These are phyloP conservation scores for Emydura subglobosa DNA, from an alignment of 2,113 vertebrate genomes.

Conservation along the genomic window DNA sequence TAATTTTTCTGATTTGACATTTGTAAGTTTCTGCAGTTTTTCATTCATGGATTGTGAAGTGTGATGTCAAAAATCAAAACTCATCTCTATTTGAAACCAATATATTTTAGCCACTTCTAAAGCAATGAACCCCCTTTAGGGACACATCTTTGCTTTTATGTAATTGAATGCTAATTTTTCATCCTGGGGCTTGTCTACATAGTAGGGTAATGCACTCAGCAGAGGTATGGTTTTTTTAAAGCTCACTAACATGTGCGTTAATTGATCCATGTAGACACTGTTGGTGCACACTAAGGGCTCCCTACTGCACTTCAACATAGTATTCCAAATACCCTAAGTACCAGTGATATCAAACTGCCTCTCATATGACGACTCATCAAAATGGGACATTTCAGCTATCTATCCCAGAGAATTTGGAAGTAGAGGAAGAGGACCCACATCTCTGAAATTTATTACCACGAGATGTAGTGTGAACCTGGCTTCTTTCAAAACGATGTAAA, in stretches of 20 bases:
- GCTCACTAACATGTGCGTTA: background rate
- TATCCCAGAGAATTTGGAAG: background rate
- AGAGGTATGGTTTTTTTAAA: background rate
- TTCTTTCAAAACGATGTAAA: background rate
- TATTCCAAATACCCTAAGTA: background rate
- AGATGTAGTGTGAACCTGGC: background rate
- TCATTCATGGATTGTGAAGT: background rate
- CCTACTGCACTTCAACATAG: background rate
- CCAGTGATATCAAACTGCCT: background rate
- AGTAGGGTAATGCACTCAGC: background rate
- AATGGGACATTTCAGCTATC: background rate
- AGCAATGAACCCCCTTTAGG: background rate
- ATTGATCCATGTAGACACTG: background rate
- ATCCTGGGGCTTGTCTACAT: background rate
- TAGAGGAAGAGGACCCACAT: background rate
- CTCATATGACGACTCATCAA: background rate
- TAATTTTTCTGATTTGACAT: background rate
- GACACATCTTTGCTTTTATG: background rate
- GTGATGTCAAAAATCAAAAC: background rate
- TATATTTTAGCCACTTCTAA: conserved; percentile 5
- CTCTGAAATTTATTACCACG: background rate
- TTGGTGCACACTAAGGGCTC: background rate
- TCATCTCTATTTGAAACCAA: conserved; percentile 1
- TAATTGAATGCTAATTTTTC: background rate
- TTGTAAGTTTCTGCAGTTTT: background rate